Base-by-base conservation (phyloP, 2,888 invertebrate genomes). In the Aphrophora alni region DNA sequence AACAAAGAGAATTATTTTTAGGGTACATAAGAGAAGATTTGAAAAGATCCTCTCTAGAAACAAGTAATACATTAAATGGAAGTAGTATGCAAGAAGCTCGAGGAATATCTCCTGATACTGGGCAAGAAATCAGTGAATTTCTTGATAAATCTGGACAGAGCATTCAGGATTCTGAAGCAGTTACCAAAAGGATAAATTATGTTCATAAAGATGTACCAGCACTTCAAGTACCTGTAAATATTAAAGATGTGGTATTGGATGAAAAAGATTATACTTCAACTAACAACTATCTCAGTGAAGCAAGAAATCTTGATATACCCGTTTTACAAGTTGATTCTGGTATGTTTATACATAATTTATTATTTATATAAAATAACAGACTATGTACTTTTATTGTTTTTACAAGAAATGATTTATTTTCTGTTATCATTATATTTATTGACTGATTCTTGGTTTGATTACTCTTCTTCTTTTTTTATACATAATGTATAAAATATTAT, bases 271-370 rank as follows among this genome's bases (percentile, higher is more conserved):
- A 2, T 21, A 2, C 10, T 59, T 5, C 21, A 59, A 5, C 21
- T 59, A 8, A 21, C 14, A 59, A 59, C 28, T 70, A 88, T 83
- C 80, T 88, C 8, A 85, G 86, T 74, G 87, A 87, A 24, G 87
- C 87, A 21, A 87, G 87, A 25, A 87, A 86, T 83, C 85, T 86
- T 27, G 87, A 87, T 10, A 80, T 87, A 3, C 85, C 87, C 0
- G 83, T 85, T 82, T 78, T 84, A n/a, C 83, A 83, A 77, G 81
- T 79, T 27, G 84, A 85, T 82, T 85, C 85, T 7, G 84, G 84
- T 84, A 80, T 38, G 82, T 24, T 8, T 59, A 2, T 59, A 8
- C 4, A 5, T 44, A 14, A 33, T 33, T 5, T 33, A 33, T 8
- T 33, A 8, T 5, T 5, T 33, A 33, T 33, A 8, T 33, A 33